Evolutionary conservation across 2,888 invertebrate genomes (phyloP).

Genomic region (Therioaphis trifolii): DNA sequence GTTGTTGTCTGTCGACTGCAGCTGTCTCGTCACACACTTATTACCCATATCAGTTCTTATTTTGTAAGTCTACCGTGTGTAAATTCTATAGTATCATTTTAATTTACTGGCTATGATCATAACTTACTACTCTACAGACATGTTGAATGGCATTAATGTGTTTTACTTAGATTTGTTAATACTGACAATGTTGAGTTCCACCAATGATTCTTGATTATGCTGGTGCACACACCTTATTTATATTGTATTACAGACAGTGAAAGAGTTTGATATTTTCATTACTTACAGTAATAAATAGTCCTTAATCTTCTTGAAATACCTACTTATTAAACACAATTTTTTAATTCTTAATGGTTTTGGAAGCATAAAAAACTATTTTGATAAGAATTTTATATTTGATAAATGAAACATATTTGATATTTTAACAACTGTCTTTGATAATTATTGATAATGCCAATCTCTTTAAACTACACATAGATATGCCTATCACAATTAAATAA

Average conservation of each 20-base stretch:
- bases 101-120: too few species aligned
- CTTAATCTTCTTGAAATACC: not conserved
- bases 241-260: constrained; percentile 10
- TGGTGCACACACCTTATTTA: constrained; percentile 42
- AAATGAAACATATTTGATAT: not conserved
- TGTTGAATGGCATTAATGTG: too few species aligned
- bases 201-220: constrained; percentile 48
- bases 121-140: too few species aligned
- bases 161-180: too few species aligned
- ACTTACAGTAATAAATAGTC: not conserved
- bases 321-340: not conserved
- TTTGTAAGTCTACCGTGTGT: constrained; percentile 36
- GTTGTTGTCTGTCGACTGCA: not conserved
- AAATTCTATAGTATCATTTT: not conserved
- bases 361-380: not conserved
- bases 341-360: not conserved
- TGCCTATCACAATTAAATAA: too few species aligned
- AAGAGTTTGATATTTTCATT: not conserved
- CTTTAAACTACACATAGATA: not conserved
- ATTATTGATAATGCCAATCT: constrained; percentile 24
- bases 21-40: not conserved
- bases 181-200: constrained; percentile 38
- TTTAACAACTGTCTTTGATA: not conserved
- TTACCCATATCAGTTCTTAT: not conserved
- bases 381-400: constrained; percentile 31